Percentiles rank a stretch among this genome's conserved stretches.
Evolutionary conservation across 2,888 invertebrate species (phyloP).

Genomic region (Drosophila prostipennis): DNA sequence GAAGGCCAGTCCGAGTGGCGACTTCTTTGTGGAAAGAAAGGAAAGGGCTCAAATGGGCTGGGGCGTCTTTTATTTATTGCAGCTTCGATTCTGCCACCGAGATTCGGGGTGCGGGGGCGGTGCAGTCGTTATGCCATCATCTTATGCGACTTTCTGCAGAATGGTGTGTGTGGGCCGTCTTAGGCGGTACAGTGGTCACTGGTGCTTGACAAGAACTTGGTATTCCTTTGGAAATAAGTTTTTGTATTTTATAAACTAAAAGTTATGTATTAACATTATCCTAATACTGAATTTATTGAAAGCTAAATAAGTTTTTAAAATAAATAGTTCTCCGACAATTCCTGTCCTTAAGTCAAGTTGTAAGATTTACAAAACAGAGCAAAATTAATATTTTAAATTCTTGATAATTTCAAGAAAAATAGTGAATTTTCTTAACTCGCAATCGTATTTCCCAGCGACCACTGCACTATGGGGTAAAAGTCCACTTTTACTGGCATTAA

Average conservation of each 20-base stretch:
- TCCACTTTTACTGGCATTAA: no score
- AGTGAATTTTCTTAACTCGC: not conserved
- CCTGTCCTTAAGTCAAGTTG: no score
- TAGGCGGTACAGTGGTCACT: constrained; percentile 12
- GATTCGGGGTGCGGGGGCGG: not conserved
- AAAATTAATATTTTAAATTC: not conserved
- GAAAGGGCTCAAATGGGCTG: constrained; percentile 4
- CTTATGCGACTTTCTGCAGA: constrained; percentile 17
- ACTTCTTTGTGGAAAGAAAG: constrained; percentile 33
- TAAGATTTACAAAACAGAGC: no score
- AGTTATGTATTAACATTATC: no score
- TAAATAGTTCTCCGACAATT: no score
- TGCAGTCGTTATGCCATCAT: constrained; percentile 40
- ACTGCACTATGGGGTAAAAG: no score
- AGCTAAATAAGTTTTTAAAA: no score
- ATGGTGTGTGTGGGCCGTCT: not conserved
- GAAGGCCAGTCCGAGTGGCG: constrained; percentile 44
- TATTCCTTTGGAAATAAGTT: no score
- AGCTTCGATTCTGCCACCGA: constrained; percentile 35
- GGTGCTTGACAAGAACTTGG: no score
- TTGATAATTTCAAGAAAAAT: not conserved
- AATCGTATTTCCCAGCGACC: not conserved
- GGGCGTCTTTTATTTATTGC: constrained; percentile 39
- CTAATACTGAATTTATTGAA: no score
- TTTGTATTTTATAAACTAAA: not conserved